These are phyloP conservation scores for Phyllostomus discolor DNA, from an alignment of 2,113 vertebrate genomes.

Conservation along the genomic window DNA sequence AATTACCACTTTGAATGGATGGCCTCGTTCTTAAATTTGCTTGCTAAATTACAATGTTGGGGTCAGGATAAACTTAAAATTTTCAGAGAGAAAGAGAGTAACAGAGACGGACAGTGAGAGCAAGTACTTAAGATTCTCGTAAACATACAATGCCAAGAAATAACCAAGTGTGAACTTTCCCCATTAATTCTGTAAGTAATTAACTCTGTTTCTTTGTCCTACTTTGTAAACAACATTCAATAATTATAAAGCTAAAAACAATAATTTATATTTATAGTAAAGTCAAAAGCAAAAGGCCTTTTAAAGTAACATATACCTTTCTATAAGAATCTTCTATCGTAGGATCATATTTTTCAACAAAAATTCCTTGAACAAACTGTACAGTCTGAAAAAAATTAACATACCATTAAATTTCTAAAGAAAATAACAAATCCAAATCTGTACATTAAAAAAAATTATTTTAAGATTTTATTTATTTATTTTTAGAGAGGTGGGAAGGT, in stretches of 20 bases:
- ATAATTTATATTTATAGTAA: not conserved
- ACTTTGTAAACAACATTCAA: constrained; percentile 1
- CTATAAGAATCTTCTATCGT: constrained; percentile 91
- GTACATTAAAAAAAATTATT: not conserved
- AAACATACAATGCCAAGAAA: not conserved
- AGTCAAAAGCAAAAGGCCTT: constrained; percentile 24
- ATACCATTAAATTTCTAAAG: constrained; percentile 22
- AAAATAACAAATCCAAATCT: constrained; percentile 18
- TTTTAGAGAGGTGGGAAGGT: too few species aligned
- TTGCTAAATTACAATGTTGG: not conserved
- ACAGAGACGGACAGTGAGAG: not conserved
- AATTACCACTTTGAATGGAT: not conserved
- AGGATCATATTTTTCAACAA: constrained; percentile 91
- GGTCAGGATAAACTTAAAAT: not conserved
- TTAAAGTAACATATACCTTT: constrained; percentile 79
- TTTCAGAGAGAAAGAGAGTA: not conserved
- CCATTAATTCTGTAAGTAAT: constrained; percentile 45
- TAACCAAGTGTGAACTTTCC: not conserved
- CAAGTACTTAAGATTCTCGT: not conserved
- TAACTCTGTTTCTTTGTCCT: not conserved
- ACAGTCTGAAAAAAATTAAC: constrained; percentile 83
- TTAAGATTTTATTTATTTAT: too few species aligned
- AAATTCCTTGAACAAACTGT: constrained; percentile 91
- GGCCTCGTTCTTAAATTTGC: not conserved
- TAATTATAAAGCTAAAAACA: constrained; percentile 3